Conservation (phyloP, 1,140 invertebrate genomes). For the Ruditapes philippinarum region DNA sequence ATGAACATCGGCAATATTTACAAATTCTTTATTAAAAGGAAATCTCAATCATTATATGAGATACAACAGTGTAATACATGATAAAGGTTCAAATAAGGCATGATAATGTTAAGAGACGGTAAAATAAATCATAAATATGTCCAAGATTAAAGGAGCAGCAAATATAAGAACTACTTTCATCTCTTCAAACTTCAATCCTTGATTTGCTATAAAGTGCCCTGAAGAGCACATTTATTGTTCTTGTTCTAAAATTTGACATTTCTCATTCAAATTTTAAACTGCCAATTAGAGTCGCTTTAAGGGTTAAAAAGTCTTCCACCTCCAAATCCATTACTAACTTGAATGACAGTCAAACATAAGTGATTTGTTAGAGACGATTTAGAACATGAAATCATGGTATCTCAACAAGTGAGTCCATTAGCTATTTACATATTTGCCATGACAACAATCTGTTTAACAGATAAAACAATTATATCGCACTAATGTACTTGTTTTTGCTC, state of each 20-base stretch:
- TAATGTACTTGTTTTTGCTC: neutral
- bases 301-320: too few relatives aligned
- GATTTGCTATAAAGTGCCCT: too few relatives aligned
- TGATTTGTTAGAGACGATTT: neutral
- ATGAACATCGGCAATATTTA: neutral
- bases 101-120: neutral
- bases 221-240: too few relatives aligned
- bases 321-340: neutral
- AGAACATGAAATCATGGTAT: neutral
- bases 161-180: neutral
- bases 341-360: neutral
- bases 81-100: neutral
- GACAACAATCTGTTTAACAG: neutral
- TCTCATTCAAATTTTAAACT: too few relatives aligned
- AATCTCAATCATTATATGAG: neutral
- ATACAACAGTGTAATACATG: neutral
- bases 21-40: neutral
- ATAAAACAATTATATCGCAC: neutral
- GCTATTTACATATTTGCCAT: neutral
- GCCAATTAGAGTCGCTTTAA: too few relatives aligned
- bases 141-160: neutral
- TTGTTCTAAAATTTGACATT: too few relatives aligned
- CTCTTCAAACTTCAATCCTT: too few relatives aligned
- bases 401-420: neutral
- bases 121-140: neutral